Conservation (phyloP, 2,888 invertebrate species). For the Orthonychiurus folsomi region DNA sequence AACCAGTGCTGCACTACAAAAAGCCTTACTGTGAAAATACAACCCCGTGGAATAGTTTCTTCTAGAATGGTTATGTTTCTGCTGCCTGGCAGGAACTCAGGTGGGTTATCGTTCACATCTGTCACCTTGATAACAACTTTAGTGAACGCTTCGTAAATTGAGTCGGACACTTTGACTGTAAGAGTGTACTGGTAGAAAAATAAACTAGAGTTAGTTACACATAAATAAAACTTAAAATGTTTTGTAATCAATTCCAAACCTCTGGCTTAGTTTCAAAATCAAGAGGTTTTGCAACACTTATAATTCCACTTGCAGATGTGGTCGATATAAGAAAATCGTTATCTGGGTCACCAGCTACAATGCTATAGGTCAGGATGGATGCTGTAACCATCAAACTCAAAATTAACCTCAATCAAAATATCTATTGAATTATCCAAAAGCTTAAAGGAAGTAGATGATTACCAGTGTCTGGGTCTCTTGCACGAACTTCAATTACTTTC, state of each 20-base stretch:
- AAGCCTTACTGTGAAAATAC: slow-evolving; percentile 59
- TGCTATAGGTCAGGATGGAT: slow-evolving; percentile 75
- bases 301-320: slow-evolving; percentile 67
- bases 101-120: slow-evolving; percentile 88
- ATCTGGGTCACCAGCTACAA: slow-evolving; percentile 72
- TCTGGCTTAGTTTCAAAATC: slow-evolving; percentile 85
- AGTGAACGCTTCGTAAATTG: slow-evolving; percentile 70
- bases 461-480: slow-evolving; percentile 76
- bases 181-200: slow-evolving; percentile 55
- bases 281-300: slow-evolving; percentile 63
- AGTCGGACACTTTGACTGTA: slow-evolving; percentile 75
- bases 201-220: too few relatives aligned
- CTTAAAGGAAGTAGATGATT: slow-evolving; percentile 28
- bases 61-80: slow-evolving; percentile 67
- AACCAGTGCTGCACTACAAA: too few relatives aligned
- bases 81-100: slow-evolving; percentile 62
- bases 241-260: too few relatives aligned
- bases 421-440: too few relatives aligned
- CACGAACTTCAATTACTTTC: slow-evolving; percentile 77
- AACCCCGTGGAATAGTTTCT: slow-evolving; percentile 59
- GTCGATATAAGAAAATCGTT: slow-evolving; percentile 78
- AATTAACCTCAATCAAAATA: neutral
- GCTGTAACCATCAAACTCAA: slow-evolving; percentile 46
- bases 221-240: neutral
- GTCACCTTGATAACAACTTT: slow-evolving; percentile 74